A percentile compares a stretch with the other conserved stretches of the same genome.
Conservation (phyloP, 2,888 invertebrate genomes). For the Dicyrtoma fusca region DNA sequence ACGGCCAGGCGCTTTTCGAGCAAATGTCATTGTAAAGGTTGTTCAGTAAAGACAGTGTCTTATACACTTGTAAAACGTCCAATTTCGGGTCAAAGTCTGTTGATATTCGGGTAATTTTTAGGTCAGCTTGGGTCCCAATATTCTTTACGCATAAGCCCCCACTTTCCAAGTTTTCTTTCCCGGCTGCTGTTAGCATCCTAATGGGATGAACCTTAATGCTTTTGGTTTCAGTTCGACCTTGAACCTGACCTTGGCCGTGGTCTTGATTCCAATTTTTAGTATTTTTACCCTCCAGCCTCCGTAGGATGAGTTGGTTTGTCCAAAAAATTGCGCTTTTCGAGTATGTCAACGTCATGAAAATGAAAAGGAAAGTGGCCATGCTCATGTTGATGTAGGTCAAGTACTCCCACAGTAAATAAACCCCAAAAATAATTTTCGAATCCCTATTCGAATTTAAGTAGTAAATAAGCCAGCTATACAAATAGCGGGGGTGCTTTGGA, state of each 20-base stretch:
- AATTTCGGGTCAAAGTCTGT: no score
- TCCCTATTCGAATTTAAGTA: background rate
- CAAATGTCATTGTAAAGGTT: background rate
- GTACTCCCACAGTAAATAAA: background rate
- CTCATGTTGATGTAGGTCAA: slow-evolving; percentile 4
- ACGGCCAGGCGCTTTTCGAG: background rate
- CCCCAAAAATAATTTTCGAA: background rate
- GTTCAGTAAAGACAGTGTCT: background rate
- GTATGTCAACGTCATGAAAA: background rate
- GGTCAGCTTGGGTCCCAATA: no score
- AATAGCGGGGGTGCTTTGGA: background rate
- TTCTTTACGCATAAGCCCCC: background rate
- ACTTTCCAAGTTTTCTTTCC: background rate
- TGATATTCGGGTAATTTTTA: no score
- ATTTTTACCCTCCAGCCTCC: background rate
- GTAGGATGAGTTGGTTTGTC: no score
- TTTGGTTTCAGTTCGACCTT: background rate
- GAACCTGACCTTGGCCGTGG: background rate
- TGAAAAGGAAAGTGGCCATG: background rate
- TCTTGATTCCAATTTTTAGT: no score
- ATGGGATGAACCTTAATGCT: no score
- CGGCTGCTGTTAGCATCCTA: no score
- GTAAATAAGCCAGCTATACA: background rate
- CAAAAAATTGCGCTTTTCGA: background rate
- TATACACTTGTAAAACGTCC: background rate